Percentiles rank a stretch among this genome's conserved stretches.
Evolutionary conservation across 2,888 invertebrate genomes (phyloP).

Genomic region (Amphipyra tragopoginis): DNA sequence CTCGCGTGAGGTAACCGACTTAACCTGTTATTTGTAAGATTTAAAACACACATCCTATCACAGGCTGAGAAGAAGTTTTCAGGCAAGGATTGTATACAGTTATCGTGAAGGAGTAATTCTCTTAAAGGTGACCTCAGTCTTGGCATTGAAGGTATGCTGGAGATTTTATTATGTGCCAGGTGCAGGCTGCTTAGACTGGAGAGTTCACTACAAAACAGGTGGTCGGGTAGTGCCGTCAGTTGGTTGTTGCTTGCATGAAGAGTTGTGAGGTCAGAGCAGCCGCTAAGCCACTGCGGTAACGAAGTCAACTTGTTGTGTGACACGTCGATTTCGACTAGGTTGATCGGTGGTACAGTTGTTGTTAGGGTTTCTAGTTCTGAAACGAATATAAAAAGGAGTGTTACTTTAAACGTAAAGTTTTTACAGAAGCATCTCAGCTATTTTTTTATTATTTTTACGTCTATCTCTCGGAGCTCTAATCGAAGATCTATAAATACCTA

Average conservation of each 20-base stretch:
- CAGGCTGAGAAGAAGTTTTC: constrained; percentile 93
- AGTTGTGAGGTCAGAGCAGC: constrained; percentile 92
- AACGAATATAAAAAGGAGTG: constrained; percentile 65
- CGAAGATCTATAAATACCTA: no score
- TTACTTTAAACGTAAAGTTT: background rate
- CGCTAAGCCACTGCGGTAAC: constrained; percentile 94
- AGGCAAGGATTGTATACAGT: constrained; percentile 93
- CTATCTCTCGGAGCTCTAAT: no score
- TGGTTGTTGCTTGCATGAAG: constrained; percentile 94
- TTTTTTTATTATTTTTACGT: no score
- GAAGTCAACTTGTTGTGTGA: constrained; percentile 93
- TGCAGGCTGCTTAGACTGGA: constrained; percentile 93
- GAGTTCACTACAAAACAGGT: constrained; percentile 93
- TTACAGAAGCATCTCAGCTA: background rate
- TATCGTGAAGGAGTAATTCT: constrained; percentile 94
- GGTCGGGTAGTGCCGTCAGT: constrained; percentile 92
- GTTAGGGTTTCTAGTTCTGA: constrained; percentile 93
- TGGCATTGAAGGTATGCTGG: constrained; percentile 93
- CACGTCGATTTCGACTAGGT: constrained; percentile 94
- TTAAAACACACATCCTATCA: constrained; percentile 91
- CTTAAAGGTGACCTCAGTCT: constrained; percentile 91
- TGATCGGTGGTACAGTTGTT: constrained; percentile 92
- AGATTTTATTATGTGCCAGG: constrained; percentile 94
- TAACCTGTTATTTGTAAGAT: constrained; percentile 94
- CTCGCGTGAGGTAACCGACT: constrained; percentile 92